phyloP scores from a whole-genome alignment of 2,113 vertebrate genomes.

The Amblyopsis rosae region DNA sequence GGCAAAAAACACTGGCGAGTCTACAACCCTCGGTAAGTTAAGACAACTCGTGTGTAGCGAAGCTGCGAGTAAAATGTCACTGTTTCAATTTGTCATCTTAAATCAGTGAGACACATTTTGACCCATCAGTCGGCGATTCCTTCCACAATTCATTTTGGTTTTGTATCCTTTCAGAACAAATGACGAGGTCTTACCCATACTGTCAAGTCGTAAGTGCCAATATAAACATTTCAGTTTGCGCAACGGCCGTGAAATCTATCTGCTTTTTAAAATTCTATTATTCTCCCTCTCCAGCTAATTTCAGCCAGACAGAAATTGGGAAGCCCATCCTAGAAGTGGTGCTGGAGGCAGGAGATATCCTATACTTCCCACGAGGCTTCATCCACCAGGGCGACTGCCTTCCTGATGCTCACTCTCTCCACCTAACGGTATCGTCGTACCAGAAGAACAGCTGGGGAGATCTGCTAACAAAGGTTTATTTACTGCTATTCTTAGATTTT shows the following conservation, averaged over 20 bases:
- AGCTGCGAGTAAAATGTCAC: too few species aligned
- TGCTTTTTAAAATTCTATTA: neutral
- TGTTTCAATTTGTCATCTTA: too few species aligned
- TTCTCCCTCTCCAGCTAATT: slow-evolving; percentile 76
- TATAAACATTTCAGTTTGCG: neutral
- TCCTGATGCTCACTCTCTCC: slow-evolving; percentile 86
- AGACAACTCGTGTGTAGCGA: neutral
- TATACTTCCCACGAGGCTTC: slow-evolving; percentile 95
- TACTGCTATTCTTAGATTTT: neutral
- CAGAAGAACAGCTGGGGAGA: slow-evolving; percentile 96
- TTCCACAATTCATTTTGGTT: slow-evolving; percentile 4
- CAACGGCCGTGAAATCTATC: neutral
- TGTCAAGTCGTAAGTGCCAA: slow-evolving; percentile 78
- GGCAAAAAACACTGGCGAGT: slow-evolving; percentile 95
- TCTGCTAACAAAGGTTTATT: slow-evolving; percentile 82
- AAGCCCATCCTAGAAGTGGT: slow-evolving; percentile 87
- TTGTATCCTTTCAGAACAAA: slow-evolving; percentile 58
- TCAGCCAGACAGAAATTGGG: slow-evolving; percentile 82
- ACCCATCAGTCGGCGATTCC: neutral
- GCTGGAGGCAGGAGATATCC: slow-evolving; percentile 89
- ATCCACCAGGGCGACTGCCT: slow-evolving; percentile 92
- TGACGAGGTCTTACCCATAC: slow-evolving; percentile 74
- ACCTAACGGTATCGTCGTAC: slow-evolving; percentile 92
- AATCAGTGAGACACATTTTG: too few species aligned
- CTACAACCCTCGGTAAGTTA: slow-evolving; percentile 83